Conservation (phyloP, 1,140 invertebrate species). For the Drosophila bocqueti region DNA sequence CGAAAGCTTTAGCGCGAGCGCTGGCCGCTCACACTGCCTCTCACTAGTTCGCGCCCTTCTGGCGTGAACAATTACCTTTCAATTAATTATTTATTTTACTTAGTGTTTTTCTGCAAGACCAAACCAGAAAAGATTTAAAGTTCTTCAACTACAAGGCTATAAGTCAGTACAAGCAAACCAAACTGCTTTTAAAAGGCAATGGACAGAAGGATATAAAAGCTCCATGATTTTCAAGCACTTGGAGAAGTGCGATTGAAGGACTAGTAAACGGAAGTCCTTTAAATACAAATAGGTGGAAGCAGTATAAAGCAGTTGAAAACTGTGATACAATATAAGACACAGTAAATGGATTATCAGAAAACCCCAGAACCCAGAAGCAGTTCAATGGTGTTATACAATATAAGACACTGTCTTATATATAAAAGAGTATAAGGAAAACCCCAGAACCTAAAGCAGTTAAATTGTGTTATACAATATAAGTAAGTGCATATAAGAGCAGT, state of each 20-base stretch:
- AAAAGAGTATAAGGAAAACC: no score
- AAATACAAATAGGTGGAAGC: neutral
- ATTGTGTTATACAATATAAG: neutral
- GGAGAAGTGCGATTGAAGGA: neutral
- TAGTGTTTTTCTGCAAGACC: neutral
- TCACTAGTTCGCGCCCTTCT: no score
- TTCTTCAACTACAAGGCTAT: neutral
- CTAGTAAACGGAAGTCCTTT: neutral
- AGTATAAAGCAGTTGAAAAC: neutral
- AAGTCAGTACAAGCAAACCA: neutral
- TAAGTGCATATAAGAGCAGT: neutral
- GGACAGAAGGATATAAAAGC: neutral
- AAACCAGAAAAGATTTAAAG: neutral
- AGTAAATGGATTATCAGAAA: no score
- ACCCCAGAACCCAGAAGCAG: neutral
- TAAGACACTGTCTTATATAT: no score
- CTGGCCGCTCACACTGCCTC: no score
- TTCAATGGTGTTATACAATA: no score
- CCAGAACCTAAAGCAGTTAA: neutral
- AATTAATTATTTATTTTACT: neutral
- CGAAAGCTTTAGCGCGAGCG: no score
- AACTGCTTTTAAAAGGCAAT: neutral
- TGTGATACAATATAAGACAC: neutral
- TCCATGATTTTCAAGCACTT: neutral
- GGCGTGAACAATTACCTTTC: no score